A percentile compares a stretch with the other conserved stretches of the same genome.
These are phyloP conservation scores for Aegotheles bennettii DNA, from an alignment of 2,113 vertebrate genomes.

Conservation along the genomic window DNA sequence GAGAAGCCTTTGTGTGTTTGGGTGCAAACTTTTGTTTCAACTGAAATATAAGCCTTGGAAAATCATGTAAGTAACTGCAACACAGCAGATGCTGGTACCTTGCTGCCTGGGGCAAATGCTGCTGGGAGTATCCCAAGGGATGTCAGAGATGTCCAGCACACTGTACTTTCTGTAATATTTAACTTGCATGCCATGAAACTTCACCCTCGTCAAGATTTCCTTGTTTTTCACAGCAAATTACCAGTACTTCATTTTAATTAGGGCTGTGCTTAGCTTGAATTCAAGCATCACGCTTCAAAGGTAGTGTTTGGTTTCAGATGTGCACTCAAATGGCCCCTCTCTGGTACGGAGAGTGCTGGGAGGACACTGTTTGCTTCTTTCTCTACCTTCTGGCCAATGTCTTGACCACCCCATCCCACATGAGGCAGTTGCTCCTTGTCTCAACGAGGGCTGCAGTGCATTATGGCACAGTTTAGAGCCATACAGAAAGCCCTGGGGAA, in stretches of 20 bases:
- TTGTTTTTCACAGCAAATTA: not conserved
- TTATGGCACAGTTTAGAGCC: too few relatives aligned
- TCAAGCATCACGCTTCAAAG: not conserved
- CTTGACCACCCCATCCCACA: not conserved
- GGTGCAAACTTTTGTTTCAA: not conserved
- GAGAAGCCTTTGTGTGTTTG: not conserved
- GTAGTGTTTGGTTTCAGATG: not conserved
- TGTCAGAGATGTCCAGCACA: not conserved
- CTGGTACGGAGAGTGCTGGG: not conserved
- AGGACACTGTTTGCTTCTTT: not conserved
- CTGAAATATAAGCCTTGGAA: not conserved
- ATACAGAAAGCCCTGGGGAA: too few relatives aligned
- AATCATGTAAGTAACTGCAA: not conserved
- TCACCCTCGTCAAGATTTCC: not conserved
- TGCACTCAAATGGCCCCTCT: not conserved
- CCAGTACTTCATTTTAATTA: not conserved
- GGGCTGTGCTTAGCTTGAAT: not conserved
- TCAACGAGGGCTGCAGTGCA: accelerated
- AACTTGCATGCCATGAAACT: not conserved
- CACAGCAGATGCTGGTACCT: not conserved
- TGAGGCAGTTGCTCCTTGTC: not conserved
- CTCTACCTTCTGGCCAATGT: not conserved
- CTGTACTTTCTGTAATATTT: not conserved
- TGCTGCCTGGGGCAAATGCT: not conserved
- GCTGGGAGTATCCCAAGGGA: not conserved